Conservation (phyloP, 1,140 invertebrate species). For the Micrasema longulum region DNA sequence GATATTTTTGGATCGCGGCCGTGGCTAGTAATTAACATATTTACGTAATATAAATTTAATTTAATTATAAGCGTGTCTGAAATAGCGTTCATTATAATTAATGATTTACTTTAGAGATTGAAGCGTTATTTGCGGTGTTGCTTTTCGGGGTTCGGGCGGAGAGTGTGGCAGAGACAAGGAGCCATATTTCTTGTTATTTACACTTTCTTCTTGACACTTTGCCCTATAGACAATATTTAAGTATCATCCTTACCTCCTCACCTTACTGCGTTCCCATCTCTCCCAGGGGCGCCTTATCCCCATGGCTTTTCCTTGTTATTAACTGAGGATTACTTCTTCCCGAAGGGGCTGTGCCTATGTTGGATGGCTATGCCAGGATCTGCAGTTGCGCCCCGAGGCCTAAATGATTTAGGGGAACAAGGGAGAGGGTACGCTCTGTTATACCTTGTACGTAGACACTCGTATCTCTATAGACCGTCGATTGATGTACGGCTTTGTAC, state of each 20-base stretch:
- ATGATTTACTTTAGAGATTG: too few species aligned
- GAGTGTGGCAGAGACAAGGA: too few species aligned
- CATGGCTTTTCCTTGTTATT: constrained; percentile 53
- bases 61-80: too few species aligned
- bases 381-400: constrained; percentile 36
- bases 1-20: too few species aligned
- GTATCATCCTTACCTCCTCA: constrained; percentile 25
- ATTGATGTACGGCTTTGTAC: constrained; percentile 46
- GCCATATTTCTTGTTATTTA: constrained; percentile 16
- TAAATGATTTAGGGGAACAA: constrained; percentile 51
- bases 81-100: too few species aligned
- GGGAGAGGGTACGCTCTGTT: constrained; percentile 38
- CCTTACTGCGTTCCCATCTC: constrained; percentile 6
- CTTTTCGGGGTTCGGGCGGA: too few species aligned
- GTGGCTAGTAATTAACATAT: too few species aligned
- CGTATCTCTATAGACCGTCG: constrained; percentile 17
- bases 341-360: constrained; percentile 38
- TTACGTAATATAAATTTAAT: too few species aligned
- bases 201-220: constrained; percentile 5
- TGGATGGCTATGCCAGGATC: constrained; percentile 40
- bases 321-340: constrained; percentile 53
- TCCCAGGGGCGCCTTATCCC: constrained; percentile 28
- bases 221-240: constrained; percentile 22
- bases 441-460: constrained; percentile 4
- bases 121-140: too few species aligned